Base-by-base conservation (phyloP, 2,888 invertebrate genomes). In the Pteria penguin region DNA sequence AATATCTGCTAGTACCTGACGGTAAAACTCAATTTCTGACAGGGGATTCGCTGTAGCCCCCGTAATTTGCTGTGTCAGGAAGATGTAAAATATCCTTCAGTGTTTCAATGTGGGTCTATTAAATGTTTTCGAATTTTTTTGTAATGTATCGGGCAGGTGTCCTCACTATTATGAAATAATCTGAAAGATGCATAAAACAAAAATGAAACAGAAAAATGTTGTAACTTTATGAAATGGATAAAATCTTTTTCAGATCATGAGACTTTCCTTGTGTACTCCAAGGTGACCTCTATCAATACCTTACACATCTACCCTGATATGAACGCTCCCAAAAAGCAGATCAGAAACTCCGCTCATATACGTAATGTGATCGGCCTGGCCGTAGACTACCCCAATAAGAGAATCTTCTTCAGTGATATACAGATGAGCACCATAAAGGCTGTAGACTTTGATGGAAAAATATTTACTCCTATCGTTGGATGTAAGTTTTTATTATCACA, bases 391-490 rank as follows among this genome's bases (percentile, higher is more conserved):
- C 92, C 93, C 18, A 73, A 78, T 75, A 93, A 94, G 83, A 93
- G 95, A 66, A 93, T 97, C 65, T 97, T 96, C 93, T 97, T 96
- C 93, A 97, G 97, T 0, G 97, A 97, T 92, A 96, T 97, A 79
- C 96, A 97, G 91, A 94, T 95, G 88, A 96, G 96, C 73, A 95
- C 96, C 83, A 96, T 97, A 88, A 95, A 96, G 93, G 94, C 95
- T 36, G 97, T 96, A 62, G 94, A 94, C 90, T 97, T 97, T 93
- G 95, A 97, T 93, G 97, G 97, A 63, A 94, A 94, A 33, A 94
- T 94, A 0, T 96, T 96, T 92, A 93, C 93, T 52, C 94, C 95
- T 55, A 93, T 97, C 79, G 94, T 96, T 11, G 94, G 95, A 85
- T 94, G 86, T 86, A 79, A 58, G 78, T 70, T 29, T 29, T 18